Evolutionary conservation across 2,113 vertebrate species (phyloP), one percentile per base, ranked within the genome.

Genomic region (Dasypus novemcinctus): DNA sequence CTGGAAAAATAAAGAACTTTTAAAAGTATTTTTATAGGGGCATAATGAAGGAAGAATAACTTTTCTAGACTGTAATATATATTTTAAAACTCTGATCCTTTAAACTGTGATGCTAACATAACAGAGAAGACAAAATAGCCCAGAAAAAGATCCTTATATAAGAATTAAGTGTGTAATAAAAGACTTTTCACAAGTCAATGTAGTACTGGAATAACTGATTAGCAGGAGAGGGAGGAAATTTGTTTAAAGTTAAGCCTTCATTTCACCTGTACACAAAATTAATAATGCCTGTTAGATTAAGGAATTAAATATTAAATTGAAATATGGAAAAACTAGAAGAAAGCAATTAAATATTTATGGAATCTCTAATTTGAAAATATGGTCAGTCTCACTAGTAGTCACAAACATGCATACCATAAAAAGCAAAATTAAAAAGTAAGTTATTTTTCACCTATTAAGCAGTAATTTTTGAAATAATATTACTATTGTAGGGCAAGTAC

Each of bases 201-300:
- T 52, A 11, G 0, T 89, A 1, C 38, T 79, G 1, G 3, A 79
- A 17, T 75, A 63, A 69, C 41, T 90, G 18, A 33, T 75, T 46
- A 79, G 43, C 18, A 21, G 33, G 7, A 33, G 11, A 82, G 38
- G 36, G 41, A 74, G 12, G 36, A 74, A 78, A 59, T 88, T 64
- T 57, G 6, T 74, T 84, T 78, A 38, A 64, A 89, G 31, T 76
- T 94, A 41, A 94, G 71, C 18, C 17, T 14, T 94, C 27, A 75
- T 91, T 88, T 87, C 71, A 78, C 87, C 93, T 66, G 15, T 38
- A 80, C 3, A 85, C 21, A 83, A 87, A 92, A 64, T 83, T 33
- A 91, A 93, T 96, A 91, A 93, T 96, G 41, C n/a, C 63, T 90
- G 2, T 84, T 95, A 80, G 57, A 87, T 13, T 31, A 11, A 92